These are phyloP conservation scores for Monopterus albus DNA, from an alignment of 2,113 vertebrate genomes.

Conservation along the genomic window DNA sequence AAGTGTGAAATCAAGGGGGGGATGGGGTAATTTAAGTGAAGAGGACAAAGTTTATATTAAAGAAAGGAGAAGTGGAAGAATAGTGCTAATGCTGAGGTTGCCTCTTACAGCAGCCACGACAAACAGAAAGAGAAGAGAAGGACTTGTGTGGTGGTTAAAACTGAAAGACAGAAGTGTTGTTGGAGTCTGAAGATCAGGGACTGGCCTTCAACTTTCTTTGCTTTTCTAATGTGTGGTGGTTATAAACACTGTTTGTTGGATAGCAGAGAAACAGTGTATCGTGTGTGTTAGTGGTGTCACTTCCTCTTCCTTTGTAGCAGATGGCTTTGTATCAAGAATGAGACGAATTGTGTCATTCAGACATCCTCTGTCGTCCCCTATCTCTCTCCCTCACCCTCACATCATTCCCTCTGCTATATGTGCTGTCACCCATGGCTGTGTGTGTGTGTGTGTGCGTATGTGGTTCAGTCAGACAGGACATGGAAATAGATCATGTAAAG, in stretches of 20 bases:
- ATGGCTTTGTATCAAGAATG: conserved; percentile 16
- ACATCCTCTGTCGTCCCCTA: conserved; percentile 15
- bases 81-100: too few species aligned
- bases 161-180: neutral
- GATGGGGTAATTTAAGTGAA: too few species aligned
- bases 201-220: neutral
- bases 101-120: too few species aligned
- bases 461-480: neutral
- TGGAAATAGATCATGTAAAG: conserved; percentile 67
- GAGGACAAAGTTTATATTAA: too few species aligned
- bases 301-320: conserved; percentile 59
- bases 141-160: neutral
- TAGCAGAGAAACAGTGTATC: neutral
- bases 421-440: neutral
- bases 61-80: neutral
- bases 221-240: conserved; percentile 3
- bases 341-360: conserved; percentile 42
- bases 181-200: too few species aligned
- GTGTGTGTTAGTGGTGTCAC: conserved; percentile 35
- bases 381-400: conserved; percentile 18
- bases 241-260: neutral
- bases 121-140: neutral
- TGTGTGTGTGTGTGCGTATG: neutral
- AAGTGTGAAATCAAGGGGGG: too few species aligned
- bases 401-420: conserved; percentile 5